A percentile compares a stretch with the other conserved stretches of the same genome.
Conservation (phyloP, 2,888 invertebrate species). For the Nomada fabriciana region DNA sequence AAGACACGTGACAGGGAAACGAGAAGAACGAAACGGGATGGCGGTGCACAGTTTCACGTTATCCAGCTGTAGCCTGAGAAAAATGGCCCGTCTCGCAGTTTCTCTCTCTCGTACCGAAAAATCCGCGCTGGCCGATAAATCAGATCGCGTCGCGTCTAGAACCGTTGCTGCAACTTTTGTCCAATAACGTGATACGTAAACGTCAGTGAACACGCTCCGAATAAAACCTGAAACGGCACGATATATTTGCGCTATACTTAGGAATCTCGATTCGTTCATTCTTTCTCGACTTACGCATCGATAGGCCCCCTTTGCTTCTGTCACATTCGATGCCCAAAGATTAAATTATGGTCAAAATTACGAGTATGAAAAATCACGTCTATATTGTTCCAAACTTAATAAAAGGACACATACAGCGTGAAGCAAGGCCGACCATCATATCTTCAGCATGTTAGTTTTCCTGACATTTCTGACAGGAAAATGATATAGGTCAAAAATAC, state of each 20-base stretch:
- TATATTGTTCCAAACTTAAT: no score
- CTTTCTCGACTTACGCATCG: background rate
- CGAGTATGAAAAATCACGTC: no score
- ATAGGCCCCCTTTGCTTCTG: background rate
- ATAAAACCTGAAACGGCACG: slow-evolving; percentile 48
- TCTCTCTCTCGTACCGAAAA: slow-evolving; percentile 69
- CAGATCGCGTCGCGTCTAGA: slow-evolving; percentile 76
- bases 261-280: slow-evolving; percentile 1
- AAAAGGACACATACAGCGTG: no score
- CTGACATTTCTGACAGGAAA: slow-evolving; percentile 71
- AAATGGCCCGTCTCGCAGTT: slow-evolving; percentile 77
- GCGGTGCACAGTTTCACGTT: slow-evolving; percentile 49
- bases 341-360: no score
- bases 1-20: background rate
- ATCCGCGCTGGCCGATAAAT: slow-evolving; percentile 75
- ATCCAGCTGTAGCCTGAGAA: slow-evolving; percentile 75
- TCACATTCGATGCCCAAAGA: background rate
- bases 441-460: slow-evolving; percentile 4
- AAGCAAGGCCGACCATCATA: no score
- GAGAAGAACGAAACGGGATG: slow-evolving; percentile 13
- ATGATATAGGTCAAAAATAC: slow-evolving; percentile 80
- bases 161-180: slow-evolving; percentile 79
- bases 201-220: slow-evolving; percentile 57
- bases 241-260: slow-evolving; percentile 58
- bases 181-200: slow-evolving; percentile 76